Conservation (phyloP, 2,888 invertebrate genomes). For the Gymnosoma rotundatum region DNA sequence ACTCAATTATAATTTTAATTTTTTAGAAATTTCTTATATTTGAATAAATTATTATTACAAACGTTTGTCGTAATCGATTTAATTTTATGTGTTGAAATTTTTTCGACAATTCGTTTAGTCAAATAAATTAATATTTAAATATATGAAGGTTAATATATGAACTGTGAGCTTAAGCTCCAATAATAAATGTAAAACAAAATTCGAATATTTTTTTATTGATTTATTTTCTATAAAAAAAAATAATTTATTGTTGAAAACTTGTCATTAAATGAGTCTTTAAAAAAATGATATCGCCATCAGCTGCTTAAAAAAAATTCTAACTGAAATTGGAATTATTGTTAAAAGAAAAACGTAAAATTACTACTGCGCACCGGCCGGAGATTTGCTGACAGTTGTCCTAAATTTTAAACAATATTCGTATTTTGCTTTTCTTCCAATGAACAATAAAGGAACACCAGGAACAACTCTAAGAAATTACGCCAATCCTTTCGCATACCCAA, state of each 20-base stretch:
- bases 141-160: no score
- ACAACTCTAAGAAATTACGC: constrained; percentile 52
- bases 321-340: constrained; percentile 32
- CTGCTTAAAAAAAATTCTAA: constrained; percentile 73
- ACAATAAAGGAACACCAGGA: constrained; percentile 64
- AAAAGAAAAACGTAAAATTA: constrained; percentile 33
- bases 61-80: no score
- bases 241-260: no score
- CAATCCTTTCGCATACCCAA: constrained; percentile 61
- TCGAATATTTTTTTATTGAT: neutral
- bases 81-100: no score
- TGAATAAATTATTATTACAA: no score
- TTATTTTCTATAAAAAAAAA: neutral
- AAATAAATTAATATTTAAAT: no score
- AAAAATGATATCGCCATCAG: constrained; percentile 73
- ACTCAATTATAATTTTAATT: no score
- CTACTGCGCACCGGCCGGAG: constrained; percentile 76
- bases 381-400: constrained; percentile 77
- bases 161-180: no score
- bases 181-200: no score
- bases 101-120: no score
- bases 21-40: no score
- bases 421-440: constrained; percentile 38
- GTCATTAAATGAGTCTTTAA: no score
- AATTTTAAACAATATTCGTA: constrained; percentile 69